Evolutionary conservation across 1,140 invertebrate genomes (phyloP).

Genomic region (Berghia stephanieae): DNA sequence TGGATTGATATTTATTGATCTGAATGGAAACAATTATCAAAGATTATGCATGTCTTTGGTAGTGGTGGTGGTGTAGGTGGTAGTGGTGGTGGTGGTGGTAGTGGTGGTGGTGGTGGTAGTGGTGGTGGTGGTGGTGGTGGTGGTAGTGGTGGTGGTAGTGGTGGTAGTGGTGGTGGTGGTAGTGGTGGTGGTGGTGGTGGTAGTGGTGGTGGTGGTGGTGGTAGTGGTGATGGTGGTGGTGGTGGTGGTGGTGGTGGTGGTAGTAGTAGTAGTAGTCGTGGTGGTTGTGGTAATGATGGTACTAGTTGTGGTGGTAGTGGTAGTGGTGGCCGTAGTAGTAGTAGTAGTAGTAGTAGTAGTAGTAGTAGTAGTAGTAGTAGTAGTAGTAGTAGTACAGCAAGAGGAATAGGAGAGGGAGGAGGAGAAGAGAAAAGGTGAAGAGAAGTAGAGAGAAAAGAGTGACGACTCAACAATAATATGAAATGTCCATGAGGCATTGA

Average conservation of each 20-base stretch:
- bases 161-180: neutral
- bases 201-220: neutral
- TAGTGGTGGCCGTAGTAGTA: no score
- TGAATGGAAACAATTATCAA: neutral
- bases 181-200: no score
- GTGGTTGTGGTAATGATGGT: no score
- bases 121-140: neutral
- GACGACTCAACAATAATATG: no score
- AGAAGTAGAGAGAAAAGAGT: no score
- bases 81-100: neutral
- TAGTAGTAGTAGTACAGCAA: conserved; percentile 28
- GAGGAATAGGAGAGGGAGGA: no score
- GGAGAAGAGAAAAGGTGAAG: no score
- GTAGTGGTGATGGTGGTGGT: no score
- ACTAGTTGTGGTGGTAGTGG: neutral
- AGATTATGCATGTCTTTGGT: neutral
- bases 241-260: conserved; percentile 4
- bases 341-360: conserved; percentile 25
- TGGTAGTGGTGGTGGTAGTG: neutral
- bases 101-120: neutral
- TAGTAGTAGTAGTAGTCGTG: no score
- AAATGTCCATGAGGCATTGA: no score
- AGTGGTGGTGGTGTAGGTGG: neutral
- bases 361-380: conserved; percentile 33
- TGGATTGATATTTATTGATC: neutral